Conservation (phyloP, 2,113 vertebrate genomes). For the Oryzias celebensis region DNA sequence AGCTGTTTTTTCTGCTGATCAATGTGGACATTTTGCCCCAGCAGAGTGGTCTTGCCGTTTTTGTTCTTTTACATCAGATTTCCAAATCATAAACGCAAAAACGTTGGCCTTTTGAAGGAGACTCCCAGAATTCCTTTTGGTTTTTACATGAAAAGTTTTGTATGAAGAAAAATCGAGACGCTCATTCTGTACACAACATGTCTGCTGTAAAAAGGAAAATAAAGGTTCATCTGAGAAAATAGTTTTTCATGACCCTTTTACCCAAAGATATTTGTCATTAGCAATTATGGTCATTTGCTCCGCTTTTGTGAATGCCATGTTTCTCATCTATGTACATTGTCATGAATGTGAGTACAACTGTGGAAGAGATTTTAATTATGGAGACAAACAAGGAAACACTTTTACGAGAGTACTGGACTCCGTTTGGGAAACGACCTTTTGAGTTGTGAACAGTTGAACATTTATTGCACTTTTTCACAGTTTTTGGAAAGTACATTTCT, state of each 20-base stretch:
- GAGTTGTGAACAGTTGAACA: slow-evolving; percentile 83
- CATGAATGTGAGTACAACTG: slow-evolving; percentile 86
- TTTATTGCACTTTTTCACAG: slow-evolving; percentile 96
- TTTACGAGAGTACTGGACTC: slow-evolving; percentile 72
- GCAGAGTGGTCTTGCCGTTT: slow-evolving; percentile 28
- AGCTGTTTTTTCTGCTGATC: slow-evolving; percentile 42
- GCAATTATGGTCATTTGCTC: slow-evolving; percentile 77
- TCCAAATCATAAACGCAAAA: slow-evolving; percentile 47
- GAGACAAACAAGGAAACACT: slow-evolving; percentile 73
- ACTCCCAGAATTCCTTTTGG: slow-evolving; percentile 59
- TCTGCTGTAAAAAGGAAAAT: slow-evolving; percentile 61
- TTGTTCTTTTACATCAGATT: slow-evolving; percentile 10
- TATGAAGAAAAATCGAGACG: slow-evolving; percentile 71
- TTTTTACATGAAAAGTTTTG: slow-evolving; percentile 65
- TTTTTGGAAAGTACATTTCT: slow-evolving; percentile 89
- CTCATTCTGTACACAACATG: slow-evolving; percentile 77
- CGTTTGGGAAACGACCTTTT: slow-evolving; percentile 77
- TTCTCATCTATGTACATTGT: slow-evolving; percentile 79
- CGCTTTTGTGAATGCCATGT: slow-evolving; percentile 79
- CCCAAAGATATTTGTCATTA: slow-evolving; percentile 85
- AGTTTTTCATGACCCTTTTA: slow-evolving; percentile 77
- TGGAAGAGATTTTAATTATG: slow-evolving; percentile 83
- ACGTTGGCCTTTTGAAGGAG: slow-evolving; percentile 67
- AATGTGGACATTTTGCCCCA: slow-evolving; percentile 23
- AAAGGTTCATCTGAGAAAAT: slow-evolving; percentile 57